Percentiles rank a stretch among this genome's conserved stretches.
Conservation (phyloP, 2,888 invertebrate genomes). For the Azorinus chamasolen region DNA sequence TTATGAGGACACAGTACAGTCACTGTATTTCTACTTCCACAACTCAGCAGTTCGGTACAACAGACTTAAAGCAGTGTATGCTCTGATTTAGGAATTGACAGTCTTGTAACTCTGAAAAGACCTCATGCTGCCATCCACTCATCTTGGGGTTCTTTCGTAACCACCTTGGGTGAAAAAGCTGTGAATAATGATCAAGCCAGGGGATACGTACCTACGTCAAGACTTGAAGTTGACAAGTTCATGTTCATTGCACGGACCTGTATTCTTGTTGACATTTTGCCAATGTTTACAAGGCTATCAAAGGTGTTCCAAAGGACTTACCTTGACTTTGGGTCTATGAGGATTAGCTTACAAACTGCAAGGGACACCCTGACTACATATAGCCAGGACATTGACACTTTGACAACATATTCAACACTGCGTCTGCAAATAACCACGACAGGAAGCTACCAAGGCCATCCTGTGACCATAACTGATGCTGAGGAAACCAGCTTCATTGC, state of each 20-base stretch:
- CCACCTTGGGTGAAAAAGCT: constrained; percentile 18
- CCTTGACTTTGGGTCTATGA: constrained; percentile 8
- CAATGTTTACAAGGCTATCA: constrained; percentile 18
- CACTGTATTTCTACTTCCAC: constrained; percentile 16
- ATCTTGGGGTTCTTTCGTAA: constrained; percentile 18
- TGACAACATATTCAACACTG: constrained; percentile 15
- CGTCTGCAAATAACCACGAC: constrained; percentile 5
- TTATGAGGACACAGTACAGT: constrained; percentile 10
- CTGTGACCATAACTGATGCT: constrained; percentile 6
- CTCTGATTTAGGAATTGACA: constrained; percentile 18
- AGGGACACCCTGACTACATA: constrained; percentile 7
- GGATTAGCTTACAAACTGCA: constrained; percentile 10
- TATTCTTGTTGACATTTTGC: constrained; percentile 16
- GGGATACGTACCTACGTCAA: constrained; percentile 13
- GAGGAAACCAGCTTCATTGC: constrained; percentile 7
- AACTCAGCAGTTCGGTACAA: constrained; percentile 18
- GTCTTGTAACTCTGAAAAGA: constrained; percentile 11
- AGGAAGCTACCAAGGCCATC: constrained; percentile 17
- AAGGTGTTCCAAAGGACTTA: constrained; percentile 17
- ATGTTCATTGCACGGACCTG: constrained; percentile 14
- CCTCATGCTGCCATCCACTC: constrained; percentile 22
- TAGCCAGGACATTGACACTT: constrained; percentile 3
- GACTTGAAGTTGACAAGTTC: constrained; percentile 2
- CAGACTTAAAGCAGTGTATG: constrained; percentile 14
- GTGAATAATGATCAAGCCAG: constrained; percentile 11